phyloP scores from a whole-genome alignment of 2,113 vertebrate species.

The Crotophaga sulcirostris region DNA sequence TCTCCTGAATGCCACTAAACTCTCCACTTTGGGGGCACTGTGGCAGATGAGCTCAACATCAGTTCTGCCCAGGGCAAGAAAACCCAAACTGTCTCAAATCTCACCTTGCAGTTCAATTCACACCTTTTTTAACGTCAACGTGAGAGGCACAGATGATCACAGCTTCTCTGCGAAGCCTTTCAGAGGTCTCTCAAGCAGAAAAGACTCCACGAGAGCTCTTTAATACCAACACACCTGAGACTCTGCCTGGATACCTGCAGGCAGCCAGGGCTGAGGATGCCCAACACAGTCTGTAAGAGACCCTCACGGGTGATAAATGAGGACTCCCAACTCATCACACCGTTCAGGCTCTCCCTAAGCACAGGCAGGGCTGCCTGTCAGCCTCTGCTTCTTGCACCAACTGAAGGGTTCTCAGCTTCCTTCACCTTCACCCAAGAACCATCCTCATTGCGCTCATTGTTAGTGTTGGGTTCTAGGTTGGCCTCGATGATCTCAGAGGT shows the following conservation, averaged over 20 bases:
- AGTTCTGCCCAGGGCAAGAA: neutral
- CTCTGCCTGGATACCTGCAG: neutral
- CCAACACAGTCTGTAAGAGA: neutral
- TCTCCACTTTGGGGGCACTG: fast-evolving
- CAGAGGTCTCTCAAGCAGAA: neutral
- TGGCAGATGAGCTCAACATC: no score
- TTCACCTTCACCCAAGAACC: no score
- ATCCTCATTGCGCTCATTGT: no score
- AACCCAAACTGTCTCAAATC: neutral
- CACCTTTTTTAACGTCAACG: neutral
- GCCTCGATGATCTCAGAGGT: no score
- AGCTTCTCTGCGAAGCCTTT: neutral
- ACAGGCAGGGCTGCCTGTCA: neutral
- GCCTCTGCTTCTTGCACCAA: neutral
- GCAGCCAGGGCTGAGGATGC: neutral
- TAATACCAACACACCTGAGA: neutral
- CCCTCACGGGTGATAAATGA: neutral
- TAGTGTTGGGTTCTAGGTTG: no score
- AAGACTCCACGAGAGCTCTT: neutral
- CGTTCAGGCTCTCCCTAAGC: neutral
- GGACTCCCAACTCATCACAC: neutral
- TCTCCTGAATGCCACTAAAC: neutral
- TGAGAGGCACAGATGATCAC: neutral
- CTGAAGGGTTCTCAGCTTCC: neutral
- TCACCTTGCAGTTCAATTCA: neutral